Evolutionary conservation across 1,140 invertebrate species (phyloP).

Genomic region (Coenobita brevimanus): DNA sequence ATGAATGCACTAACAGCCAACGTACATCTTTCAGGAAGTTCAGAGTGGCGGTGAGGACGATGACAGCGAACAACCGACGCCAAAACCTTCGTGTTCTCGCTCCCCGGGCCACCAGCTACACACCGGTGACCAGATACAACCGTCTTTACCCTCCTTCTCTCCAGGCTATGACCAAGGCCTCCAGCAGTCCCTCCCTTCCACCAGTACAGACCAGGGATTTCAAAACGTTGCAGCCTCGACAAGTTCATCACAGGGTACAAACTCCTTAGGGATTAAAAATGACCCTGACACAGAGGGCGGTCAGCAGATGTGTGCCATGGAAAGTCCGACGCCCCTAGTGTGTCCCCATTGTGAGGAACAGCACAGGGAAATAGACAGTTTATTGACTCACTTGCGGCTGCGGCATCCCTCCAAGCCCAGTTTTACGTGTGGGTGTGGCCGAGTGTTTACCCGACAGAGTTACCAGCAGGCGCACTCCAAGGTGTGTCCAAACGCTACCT

Average conservation of each 20-base stretch:
- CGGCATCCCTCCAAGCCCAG: conserved; percentile 51
- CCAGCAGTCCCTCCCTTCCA: conserved; percentile 29
- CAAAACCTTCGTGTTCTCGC: background rate
- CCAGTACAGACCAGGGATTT: background rate
- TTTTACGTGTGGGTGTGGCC: conserved; percentile 51
- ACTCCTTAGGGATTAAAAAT: conserved; percentile 16
- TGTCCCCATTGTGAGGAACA: conserved; percentile 53
- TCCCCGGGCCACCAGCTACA: conserved; percentile 8
- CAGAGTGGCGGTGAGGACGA: conserved; percentile 49
- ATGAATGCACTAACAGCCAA: too few species aligned
- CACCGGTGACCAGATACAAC: background rate
- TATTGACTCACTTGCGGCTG: conserved; percentile 39
- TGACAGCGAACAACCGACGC: background rate
- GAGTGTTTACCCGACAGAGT: conserved; percentile 37
- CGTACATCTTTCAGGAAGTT: conserved; percentile 57
- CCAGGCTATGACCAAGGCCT: conserved; percentile 15
- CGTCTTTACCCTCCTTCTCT: conserved; percentile 22
- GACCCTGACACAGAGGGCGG: conserved; percentile 25
- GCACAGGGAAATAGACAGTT: conserved; percentile 26
- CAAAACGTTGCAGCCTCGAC: too few species aligned
- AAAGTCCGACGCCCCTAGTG: conserved; percentile 37
- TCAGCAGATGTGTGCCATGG: background rate
- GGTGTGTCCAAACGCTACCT: conserved; percentile 35
- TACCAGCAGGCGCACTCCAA: conserved; percentile 46
- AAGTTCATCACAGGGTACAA: conserved; percentile 9